These are phyloP conservation scores for Drosophila punjabiensis DNA, from an alignment of 1,140 invertebrate species.

Conservation along the genomic window DNA sequence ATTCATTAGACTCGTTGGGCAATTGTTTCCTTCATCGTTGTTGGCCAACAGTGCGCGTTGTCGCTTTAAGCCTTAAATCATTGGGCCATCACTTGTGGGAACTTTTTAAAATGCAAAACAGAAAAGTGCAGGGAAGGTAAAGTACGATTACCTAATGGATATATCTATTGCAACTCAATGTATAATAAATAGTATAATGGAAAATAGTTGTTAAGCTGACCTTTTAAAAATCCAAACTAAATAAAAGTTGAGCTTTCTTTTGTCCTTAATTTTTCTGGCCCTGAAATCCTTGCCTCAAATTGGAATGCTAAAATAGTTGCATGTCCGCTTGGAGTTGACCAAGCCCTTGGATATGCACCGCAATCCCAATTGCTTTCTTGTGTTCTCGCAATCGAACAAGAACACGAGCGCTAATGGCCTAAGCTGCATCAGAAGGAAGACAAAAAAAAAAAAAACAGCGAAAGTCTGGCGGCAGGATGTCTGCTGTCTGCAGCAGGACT, in stretches of 20 bases:
- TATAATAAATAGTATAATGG: neutral
- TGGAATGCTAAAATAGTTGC: conserved; percentile 1
- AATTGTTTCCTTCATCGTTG: conserved; percentile 24
- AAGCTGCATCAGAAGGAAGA: conserved; percentile 29
- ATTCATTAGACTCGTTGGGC: conserved; percentile 49
- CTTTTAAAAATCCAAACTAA: neutral
- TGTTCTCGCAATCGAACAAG: conserved; percentile 44
- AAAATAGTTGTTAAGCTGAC: neutral
- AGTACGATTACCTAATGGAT: neutral
- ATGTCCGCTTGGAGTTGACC: conserved; percentile 16
- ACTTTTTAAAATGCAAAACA: neutral
- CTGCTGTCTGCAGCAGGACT: conserved; percentile 37
- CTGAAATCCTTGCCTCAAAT: conserved; percentile 3
- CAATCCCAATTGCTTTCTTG: conserved; percentile 50
- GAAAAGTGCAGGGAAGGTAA: no score
- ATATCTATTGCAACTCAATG: neutral
- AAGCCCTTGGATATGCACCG: conserved; percentile 20
- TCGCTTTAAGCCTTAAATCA: conserved; percentile 18
- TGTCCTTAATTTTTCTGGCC: neutral
- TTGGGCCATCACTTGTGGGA: conserved; percentile 11
- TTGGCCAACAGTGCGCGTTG: conserved; percentile 31
- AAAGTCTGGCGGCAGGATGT: conserved; percentile 47
- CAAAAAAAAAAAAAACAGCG: conserved; percentile 1
- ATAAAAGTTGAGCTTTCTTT: neutral
- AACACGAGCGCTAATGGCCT: conserved; percentile 46